These are phyloP conservation scores for Sabatieria punctata DNA, from an alignment of 2,888 invertebrate genomes.

Conservation along the genomic window DNA sequence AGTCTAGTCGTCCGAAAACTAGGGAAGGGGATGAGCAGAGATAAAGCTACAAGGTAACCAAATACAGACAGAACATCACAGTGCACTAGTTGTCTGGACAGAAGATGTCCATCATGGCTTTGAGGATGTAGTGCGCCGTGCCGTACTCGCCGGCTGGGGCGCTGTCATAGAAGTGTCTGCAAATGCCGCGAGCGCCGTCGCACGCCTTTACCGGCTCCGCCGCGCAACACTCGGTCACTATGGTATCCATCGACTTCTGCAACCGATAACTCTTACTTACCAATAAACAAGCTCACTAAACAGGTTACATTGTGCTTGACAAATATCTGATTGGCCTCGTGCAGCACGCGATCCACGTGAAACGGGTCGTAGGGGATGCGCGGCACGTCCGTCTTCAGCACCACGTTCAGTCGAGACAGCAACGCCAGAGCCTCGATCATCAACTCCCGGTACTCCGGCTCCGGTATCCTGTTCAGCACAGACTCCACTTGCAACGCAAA, in stretches of 20 bases:
- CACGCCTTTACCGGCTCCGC: constrained; percentile 38
- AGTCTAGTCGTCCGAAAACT: too few species aligned
- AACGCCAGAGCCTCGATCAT: constrained; percentile 93
- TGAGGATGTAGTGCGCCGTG: constrained; percentile 77
- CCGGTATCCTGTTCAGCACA: constrained; percentile 85
- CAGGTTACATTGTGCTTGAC: constrained; percentile 70
- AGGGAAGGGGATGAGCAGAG: too few species aligned
- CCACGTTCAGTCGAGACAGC: constrained; percentile 53
- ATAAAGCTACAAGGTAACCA: too few species aligned
- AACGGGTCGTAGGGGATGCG: constrained; percentile 23
- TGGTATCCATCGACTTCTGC: constrained; percentile 68
- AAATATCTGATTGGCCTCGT: constrained; percentile 81
- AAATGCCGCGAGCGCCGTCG: constrained; percentile 82
- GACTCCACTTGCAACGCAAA: constrained; percentile 94
- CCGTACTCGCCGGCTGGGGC: constrained; percentile 94
- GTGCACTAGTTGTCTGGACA: too few species aligned
- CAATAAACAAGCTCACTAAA: not conserved
- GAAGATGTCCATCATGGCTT: constrained; percentile 31
- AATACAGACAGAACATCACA: too few species aligned
- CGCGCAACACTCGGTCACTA: constrained; percentile 81
- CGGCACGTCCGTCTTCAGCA: constrained; percentile 16
- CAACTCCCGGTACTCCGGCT: constrained; percentile 90
- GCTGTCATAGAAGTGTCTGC: constrained; percentile 90
- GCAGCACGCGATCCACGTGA: constrained; percentile 70
- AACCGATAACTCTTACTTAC: constrained; percentile 13